These are phyloP conservation scores for Acronicta leporina DNA, from an alignment of 2,888 invertebrate species.

Conservation along the genomic window DNA sequence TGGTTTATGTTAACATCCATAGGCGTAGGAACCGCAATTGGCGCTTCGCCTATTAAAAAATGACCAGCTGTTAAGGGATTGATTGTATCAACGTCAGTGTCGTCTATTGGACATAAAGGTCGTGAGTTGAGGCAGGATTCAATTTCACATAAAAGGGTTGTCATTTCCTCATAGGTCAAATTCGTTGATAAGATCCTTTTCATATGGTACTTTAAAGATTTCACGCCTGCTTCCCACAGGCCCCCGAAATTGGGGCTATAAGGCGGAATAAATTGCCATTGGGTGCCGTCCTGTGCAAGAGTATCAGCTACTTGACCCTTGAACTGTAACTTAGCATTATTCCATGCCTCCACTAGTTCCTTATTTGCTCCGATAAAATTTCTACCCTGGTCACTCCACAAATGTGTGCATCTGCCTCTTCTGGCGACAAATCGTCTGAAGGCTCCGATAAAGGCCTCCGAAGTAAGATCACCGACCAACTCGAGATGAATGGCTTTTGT, in stretches of 20 bases:
- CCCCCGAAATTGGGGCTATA: slow-evolving; percentile 18
- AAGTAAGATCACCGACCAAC: slow-evolving; percentile 13
- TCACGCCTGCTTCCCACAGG: slow-evolving; percentile 11
- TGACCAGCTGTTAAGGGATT: not conserved
- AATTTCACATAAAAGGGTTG: not conserved
- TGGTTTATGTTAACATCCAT: not conserved
- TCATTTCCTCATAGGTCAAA: not conserved
- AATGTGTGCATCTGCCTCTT: slow-evolving; percentile 16
- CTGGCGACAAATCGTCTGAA: slow-evolving; percentile 16
- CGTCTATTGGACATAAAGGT: slow-evolving; percentile 1
- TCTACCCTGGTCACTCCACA: slow-evolving; percentile 17
- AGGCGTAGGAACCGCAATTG: not conserved
- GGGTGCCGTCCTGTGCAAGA: slow-evolving; percentile 14
- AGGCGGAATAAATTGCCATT: slow-evolving; percentile 16
- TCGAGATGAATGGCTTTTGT: slow-evolving; percentile 9
- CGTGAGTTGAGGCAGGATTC: not conserved
- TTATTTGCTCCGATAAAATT: slow-evolving; percentile 19
- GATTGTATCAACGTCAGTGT: not conserved
- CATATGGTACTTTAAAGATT: slow-evolving; percentile 2
- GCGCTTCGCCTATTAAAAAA: slow-evolving; percentile 12
- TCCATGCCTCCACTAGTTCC: slow-evolving; percentile 5
- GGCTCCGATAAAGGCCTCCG: slow-evolving; percentile 14
- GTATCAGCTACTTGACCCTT: slow-evolving; percentile 7
- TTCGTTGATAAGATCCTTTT: not conserved
- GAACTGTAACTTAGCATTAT: slow-evolving; percentile 2